Evolutionary conservation across 2,888 invertebrate species (phyloP), one percentile per base, ranked within the genome.

Genomic region (Epinotia ramella): DNA sequence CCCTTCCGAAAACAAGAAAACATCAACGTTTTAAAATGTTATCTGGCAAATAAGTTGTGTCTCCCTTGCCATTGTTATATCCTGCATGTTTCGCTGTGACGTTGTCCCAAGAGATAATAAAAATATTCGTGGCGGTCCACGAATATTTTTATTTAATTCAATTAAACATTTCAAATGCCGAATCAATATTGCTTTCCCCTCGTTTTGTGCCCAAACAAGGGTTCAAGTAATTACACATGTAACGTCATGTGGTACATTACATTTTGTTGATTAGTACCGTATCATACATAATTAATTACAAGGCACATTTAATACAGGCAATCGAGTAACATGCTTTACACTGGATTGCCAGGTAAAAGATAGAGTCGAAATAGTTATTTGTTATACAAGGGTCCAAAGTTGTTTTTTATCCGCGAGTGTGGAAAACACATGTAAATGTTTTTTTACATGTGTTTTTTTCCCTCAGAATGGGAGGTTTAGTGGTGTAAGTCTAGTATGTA

Each of bases 131-230:
- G 24, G 3, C 0, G 24, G 1, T 28, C n/a, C 46, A 46, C n/a
- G 24, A 60, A 60, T 69, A 28, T 28, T 60, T 60, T 59, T 28
- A 60, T 60, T 60, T 46, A 60, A 69, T 44, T 6, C 9, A 73
- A 73, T 73, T 66, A 73, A 46, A 59, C 13, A 56, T 59, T 73
- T 59, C 20, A 73, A 73, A 73, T 33, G 65, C 33, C 65, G 59
- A 73, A 73, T 73, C 73, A 59, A 73, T 73, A 73, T 59, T 46
- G 18, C 57, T 40, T 24, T 57, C 73, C 72, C 73, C 65, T 59
- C 18, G 46, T 73, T 60, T 60, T 18, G 49, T 49, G 40, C 63
- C 56, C 67, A 66, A 74, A 69, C 64, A 70, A 53, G 70, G 74
- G 74, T 57, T 64, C 33, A 33, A 53, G 59, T 74, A 70, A 70